Evolutionary conservation across 1,140 invertebrate genomes (phyloP).

Genomic region (Calycopis cecrops): DNA sequence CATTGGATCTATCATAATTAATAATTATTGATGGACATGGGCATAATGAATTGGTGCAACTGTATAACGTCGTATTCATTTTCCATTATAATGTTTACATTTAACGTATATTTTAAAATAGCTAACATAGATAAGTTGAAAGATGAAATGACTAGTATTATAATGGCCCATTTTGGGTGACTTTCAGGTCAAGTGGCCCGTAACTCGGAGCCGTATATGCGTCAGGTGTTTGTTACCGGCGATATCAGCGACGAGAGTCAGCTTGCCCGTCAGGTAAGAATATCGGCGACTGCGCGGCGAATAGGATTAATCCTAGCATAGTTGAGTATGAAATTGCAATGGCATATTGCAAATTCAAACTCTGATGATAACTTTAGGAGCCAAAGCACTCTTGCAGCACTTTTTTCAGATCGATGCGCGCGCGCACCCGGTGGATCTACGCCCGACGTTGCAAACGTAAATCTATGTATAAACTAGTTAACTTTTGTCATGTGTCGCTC

Average conservation of each 20-base stretch:
- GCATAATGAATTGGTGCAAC: too few relatives aligned
- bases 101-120: background rate
- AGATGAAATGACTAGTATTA: background rate
- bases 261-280: constrained; percentile 78
- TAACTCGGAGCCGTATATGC: constrained; percentile 95
- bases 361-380: constrained; percentile 33
- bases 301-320: constrained; percentile 1
- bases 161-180: constrained; percentile 60
- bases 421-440: constrained; percentile 35
- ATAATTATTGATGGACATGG: too few relatives aligned
- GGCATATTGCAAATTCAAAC: constrained; percentile 51
- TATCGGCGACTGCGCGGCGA: constrained; percentile 16
- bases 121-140: too few relatives aligned
- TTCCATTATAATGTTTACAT: too few relatives aligned
- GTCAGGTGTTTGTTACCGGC: constrained; percentile 93
- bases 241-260: constrained; percentile 78
- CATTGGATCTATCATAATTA: too few relatives aligned
- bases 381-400: constrained; percentile 53
- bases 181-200: constrained; percentile 85
- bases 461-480: constrained; percentile 38
- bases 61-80: too few relatives aligned
- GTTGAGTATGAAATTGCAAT: constrained; percentile 60
- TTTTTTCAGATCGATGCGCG: constrained; percentile 66
- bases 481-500: constrained; percentile 20
- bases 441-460: constrained; percentile 52